Conservation (phyloP, 2,113 vertebrate species). For the Panurus biarmicus region DNA sequence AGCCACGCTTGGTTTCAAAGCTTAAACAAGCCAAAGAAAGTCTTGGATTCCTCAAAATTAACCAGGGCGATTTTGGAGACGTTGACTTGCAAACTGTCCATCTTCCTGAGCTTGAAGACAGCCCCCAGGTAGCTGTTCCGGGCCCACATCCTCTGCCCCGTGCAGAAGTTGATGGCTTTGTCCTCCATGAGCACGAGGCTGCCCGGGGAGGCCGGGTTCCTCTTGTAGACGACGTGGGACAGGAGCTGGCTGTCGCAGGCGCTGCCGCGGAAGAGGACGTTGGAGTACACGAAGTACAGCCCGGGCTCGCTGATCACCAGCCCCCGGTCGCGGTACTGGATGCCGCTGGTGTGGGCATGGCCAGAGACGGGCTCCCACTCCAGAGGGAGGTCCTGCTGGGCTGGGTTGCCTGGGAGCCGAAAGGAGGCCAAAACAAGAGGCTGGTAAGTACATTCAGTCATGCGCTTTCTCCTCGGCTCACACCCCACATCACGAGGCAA, state of each 20-base stretch:
- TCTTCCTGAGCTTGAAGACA: slow-evolving; percentile 64
- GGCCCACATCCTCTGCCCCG: slow-evolving; percentile 40
- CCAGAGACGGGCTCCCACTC: slow-evolving; percentile 74
- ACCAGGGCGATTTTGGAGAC: slow-evolving; percentile 65
- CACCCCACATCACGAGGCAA: background rate
- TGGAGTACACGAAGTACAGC: slow-evolving; percentile 83
- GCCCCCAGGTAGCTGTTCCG: slow-evolving; percentile 73
- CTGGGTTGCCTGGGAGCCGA: slow-evolving; percentile 52
- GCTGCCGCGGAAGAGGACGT: slow-evolving; percentile 73
- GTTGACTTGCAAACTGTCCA: slow-evolving; percentile 68
- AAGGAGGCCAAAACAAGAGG: background rate
- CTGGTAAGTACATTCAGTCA: background rate
- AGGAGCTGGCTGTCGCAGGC: slow-evolving; percentile 58
- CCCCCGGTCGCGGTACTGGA: slow-evolving; percentile 72
- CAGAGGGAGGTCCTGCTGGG: slow-evolving; percentile 54
- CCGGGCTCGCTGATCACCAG: slow-evolving; percentile 78
- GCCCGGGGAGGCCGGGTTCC: slow-evolving; percentile 2
- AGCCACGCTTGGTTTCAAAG: background rate
- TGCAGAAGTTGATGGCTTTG: slow-evolving; percentile 60
- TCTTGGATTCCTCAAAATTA: slow-evolving; percentile 72
- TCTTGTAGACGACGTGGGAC: slow-evolving; percentile 72
- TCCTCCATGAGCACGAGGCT: slow-evolving; percentile 72
- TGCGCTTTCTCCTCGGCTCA: background rate
- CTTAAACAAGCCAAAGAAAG: slow-evolving; percentile 76
- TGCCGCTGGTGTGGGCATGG: slow-evolving; percentile 67